Conservation (phyloP, 2,888 invertebrate species). For the Sinodicranocentrus sp. region DNA sequence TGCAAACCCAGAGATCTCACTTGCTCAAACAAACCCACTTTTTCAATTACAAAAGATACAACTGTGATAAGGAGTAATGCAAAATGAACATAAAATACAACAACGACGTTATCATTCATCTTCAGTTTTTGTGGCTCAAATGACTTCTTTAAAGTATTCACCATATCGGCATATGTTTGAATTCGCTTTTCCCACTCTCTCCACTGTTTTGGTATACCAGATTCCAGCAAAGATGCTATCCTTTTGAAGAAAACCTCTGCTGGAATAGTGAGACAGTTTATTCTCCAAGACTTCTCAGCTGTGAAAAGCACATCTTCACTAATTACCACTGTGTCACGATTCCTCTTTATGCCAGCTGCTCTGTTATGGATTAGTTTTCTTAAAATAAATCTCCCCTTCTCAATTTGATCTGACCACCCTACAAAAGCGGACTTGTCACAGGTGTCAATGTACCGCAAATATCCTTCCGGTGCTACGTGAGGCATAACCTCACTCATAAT, state of each 20-base stretch:
- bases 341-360: not conserved
- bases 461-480: conserved; percentile 1
- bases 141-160: fast-evolving
- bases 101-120: conserved; percentile 32
- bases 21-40: too few species aligned
- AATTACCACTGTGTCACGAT: not conserved
- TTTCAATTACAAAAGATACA: too few species aligned
- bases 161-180: not conserved
- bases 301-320: not conserved
- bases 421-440: conserved; percentile 21
- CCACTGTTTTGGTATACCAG: conserved; percentile 28
- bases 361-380: not conserved
- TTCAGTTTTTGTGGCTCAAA: not conserved
- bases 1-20: too few species aligned
- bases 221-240: not conserved
- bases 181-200: conserved; percentile 18
- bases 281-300: not conserved
- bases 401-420: conserved; percentile 3
- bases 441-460: not conserved
- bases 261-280: conserved; percentile 1
- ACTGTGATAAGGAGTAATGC: not conserved
- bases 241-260: not conserved
- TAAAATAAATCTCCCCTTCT: not conserved
- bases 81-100: conserved; percentile 30
- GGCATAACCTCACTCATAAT: not conserved